Conservation (phyloP, 2,113 vertebrate species). For the Diphyllodes magnificus region DNA sequence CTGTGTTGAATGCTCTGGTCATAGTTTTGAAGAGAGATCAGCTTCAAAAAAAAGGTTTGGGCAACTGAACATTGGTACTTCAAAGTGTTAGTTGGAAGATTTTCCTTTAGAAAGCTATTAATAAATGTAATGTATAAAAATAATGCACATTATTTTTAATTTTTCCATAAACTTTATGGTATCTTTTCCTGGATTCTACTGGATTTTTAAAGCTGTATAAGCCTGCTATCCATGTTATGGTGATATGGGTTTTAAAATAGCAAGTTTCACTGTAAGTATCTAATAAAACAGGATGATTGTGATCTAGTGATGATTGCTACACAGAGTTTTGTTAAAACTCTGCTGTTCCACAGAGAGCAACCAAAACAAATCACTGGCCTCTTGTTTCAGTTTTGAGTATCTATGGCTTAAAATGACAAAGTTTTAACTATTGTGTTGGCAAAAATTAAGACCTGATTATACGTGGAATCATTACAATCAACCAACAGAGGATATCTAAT, state of each 20-base stretch:
- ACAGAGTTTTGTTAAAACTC: neutral
- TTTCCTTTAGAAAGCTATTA: neutral
- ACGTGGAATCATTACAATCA: neutral
- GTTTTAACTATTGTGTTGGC: neutral
- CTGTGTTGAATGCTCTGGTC: neutral
- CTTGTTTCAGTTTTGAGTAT: neutral
- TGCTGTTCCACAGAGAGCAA: neutral
- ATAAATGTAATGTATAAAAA: neutral
- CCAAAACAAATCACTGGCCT: neutral
- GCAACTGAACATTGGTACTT: neutral
- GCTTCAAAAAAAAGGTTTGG: neutral
- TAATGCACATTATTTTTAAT: neutral
- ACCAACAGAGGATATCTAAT: neutral
- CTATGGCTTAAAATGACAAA: neutral
- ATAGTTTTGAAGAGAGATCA: neutral
- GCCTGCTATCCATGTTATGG: neutral
- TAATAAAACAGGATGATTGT: neutral
- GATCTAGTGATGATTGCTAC: neutral
- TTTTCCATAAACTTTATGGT: neutral
- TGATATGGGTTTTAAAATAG: neutral
- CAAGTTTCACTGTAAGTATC: neutral
- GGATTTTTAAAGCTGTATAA: neutral
- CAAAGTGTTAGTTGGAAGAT: neutral
- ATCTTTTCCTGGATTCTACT: neutral
- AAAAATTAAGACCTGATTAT: neutral